Conservation (phyloP, 1,140 invertebrate species). For the Harlomillsia oculata region DNA sequence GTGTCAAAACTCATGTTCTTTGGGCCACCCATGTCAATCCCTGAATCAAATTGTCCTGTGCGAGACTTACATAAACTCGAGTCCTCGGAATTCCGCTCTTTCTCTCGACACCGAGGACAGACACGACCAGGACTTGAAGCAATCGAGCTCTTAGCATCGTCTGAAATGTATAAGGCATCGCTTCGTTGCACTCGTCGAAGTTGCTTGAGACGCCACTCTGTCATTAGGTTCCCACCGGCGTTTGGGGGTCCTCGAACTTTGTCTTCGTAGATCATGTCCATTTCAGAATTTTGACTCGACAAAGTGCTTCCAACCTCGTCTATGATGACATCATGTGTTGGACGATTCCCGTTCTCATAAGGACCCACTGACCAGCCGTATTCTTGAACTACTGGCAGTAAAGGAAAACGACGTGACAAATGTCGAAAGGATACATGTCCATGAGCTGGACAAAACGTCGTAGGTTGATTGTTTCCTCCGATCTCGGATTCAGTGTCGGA, state of each 20-base stretch:
- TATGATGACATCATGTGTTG: background rate
- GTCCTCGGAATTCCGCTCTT: constrained; percentile 18
- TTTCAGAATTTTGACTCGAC: constrained; percentile 26
- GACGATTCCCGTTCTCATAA: constrained; percentile 18
- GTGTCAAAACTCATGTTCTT: constrained; percentile 34
- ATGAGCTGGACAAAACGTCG: constrained; percentile 27
- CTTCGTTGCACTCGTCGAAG: constrained; percentile 20
- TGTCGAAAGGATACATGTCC: constrained; percentile 25
- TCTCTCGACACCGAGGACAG: constrained; percentile 29
- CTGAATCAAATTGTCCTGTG: constrained; percentile 22
- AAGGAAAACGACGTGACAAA: constrained; percentile 23
- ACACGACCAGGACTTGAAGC: constrained; percentile 28
- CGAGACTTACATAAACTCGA: background rate
- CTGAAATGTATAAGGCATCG: constrained; percentile 32
- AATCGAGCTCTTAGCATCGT: constrained; percentile 30
- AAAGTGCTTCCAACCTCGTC: constrained; percentile 23
- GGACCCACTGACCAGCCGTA: constrained; percentile 28
- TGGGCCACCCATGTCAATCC: constrained; percentile 22
- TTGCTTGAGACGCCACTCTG: constrained; percentile 26
- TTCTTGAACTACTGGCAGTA: constrained; percentile 22
- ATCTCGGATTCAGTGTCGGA: constrained; percentile 28
- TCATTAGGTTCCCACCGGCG: background rate
- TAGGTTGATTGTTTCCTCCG: background rate
- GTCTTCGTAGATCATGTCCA: constrained; percentile 6
- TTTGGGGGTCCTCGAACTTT: background rate